Base-by-base conservation (phyloP, 2,113 vertebrate genomes). In the Pygoscelis adeliae region DNA sequence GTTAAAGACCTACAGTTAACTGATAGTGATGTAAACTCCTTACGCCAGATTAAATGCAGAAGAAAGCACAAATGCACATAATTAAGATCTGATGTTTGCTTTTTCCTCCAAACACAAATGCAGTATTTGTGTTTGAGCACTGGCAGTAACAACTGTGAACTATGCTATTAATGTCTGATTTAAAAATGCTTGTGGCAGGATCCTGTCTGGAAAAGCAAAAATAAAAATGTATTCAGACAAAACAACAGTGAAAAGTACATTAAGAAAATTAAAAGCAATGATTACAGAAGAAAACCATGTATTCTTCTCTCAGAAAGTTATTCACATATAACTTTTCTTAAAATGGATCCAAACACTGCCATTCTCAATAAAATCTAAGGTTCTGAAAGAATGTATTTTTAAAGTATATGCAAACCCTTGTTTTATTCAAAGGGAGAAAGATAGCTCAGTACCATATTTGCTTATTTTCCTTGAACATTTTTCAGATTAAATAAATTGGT, bases 81-180 rank as follows among this genome's bases (percentile, higher is more conserved):
- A 98, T 98, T 97, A 98, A 98, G 93, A 98, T 97, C 98, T 96
- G 97, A 98, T 98, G 98, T 98, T 98, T 96, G 96, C 97, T 96
- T 98, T 98, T 97, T 92, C 76, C 94, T 95, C 85, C 38, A 30
- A 97, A 97, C 91, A 97, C 94, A 98, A 98, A 98, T 97, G 97
- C 94, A 98, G 88, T 97, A 98, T 98, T 97, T 98, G 95, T 98
- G 95, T 97, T 96, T 96, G 94, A 98, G 97, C 93, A 66, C 95
- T 95, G 97, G 97, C 97, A 98, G 96, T 94, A 98, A 98, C 96
- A 97, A 97, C 97, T 97, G 97, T 95, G 97, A 98, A 98, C 93
- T 97, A 62, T 70, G 94, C 95, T 98, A 98, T 98, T 98, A 98
- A 97, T 93, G 96, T 97, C 97, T 96, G 94, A 95, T 95, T 98